phyloP scores from a whole-genome alignment of 1,140 invertebrate genomes.

The Coenobita brevimanus region DNA sequence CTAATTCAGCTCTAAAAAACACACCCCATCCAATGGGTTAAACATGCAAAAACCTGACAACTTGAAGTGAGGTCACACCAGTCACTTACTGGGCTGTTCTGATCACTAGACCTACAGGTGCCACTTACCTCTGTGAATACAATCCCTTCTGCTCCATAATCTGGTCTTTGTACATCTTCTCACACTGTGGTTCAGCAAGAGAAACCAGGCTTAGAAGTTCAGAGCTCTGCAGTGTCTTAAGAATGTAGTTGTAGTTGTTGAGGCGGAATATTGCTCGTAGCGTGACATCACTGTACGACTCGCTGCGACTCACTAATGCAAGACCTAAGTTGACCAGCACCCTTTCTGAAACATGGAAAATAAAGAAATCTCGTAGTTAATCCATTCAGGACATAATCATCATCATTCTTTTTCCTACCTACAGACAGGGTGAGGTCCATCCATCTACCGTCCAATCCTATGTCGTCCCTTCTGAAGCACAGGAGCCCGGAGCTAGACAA shows the following conservation, averaged over 20 bases:
- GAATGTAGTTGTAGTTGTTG: slow-evolving; percentile 94
- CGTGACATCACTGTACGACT: slow-evolving; percentile 83
- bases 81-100: too few relatives aligned
- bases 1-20: too few relatives aligned
- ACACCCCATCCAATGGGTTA: too few relatives aligned
- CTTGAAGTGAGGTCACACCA: too few relatives aligned
- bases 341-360: slow-evolving; percentile 76
- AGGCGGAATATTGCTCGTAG: slow-evolving; percentile 90
- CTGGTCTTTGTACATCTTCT: slow-evolving; percentile 85
- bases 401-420: too few relatives aligned
- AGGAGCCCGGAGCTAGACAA: too few relatives aligned
- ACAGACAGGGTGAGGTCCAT: too few relatives aligned
- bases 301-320: slow-evolving; percentile 78
- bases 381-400: too few relatives aligned
- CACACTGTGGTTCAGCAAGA: slow-evolving; percentile 87
- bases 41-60: too few relatives aligned
- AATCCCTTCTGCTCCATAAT: slow-evolving; percentile 85
- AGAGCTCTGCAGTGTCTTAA: slow-evolving; percentile 90
- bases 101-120: too few relatives aligned
- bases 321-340: slow-evolving; percentile 89
- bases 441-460: too few relatives aligned
- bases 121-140: slow-evolving; percentile 83
- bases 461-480: too few relatives aligned
- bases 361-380: neutral
- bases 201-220: slow-evolving; percentile 86